Evolutionary conservation across 2,888 invertebrate genomes (phyloP).

Genomic region (Calameuta filiformis): DNA sequence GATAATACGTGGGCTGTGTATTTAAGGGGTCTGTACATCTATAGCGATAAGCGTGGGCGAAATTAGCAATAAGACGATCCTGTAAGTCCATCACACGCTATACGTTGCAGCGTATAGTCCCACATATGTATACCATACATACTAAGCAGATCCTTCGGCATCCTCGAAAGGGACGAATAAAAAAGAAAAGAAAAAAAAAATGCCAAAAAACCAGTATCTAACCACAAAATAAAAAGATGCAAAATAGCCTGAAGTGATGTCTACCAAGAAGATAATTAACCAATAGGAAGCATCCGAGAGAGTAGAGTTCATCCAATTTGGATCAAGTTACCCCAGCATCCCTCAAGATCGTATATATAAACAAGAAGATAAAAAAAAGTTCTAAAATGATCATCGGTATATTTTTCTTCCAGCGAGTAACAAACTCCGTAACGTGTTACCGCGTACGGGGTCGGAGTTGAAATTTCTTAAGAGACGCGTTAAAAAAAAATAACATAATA

Average conservation of each 20-base stretch:
- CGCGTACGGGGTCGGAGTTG: not conserved
- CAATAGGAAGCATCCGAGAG: not conserved
- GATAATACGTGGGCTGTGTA: not conserved
- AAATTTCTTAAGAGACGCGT: not conserved
- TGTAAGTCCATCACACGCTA: not conserved
- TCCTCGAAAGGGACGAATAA: not conserved
- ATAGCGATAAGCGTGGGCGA: not conserved
- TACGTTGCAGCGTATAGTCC: not conserved
- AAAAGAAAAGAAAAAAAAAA: not conserved
- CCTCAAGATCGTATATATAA: not conserved
- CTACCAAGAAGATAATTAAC: not conserved
- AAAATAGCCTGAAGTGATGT: not conserved
- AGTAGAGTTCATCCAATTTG: not conserved
- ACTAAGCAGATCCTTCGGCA: not conserved
- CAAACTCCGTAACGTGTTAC: not conserved
- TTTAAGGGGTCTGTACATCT: not conserved
- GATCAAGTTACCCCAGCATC: not conserved
- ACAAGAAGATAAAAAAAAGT: slow-evolving; percentile 12
- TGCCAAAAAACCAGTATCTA: not conserved
- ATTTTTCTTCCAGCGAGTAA: not conserved
- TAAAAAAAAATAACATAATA: not conserved
- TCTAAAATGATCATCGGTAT: slow-evolving; percentile 1
- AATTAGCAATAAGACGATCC: not conserved
- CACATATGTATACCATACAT: not conserved
- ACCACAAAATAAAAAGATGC: not conserved